Percentiles rank a stretch among this genome's conserved stretches.
These are phyloP conservation scores for Leguminivora glycinivorella DNA, from an alignment of 1,140 invertebrate genomes.

Conservation along the genomic window DNA sequence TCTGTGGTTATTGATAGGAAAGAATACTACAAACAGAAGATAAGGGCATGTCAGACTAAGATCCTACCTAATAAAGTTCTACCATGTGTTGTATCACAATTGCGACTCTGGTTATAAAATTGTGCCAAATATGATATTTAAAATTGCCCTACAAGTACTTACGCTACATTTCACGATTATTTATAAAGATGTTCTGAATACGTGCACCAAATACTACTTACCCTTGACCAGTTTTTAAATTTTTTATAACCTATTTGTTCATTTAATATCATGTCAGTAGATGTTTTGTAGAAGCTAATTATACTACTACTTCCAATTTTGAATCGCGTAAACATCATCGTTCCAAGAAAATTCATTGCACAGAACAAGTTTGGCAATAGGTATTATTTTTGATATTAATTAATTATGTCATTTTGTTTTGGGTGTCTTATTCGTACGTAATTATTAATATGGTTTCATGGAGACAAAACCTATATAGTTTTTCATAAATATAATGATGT, in stretches of 20 bases:
- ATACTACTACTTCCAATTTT: background rate
- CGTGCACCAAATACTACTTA: background rate
- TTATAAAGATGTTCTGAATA: constrained; percentile 7
- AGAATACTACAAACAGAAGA: too few relatives aligned
- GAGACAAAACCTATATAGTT: too few relatives aligned
- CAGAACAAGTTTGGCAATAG: background rate
- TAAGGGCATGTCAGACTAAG: too few relatives aligned
- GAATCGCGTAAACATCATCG: background rate
- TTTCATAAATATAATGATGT: background rate
- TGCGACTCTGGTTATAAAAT: too few relatives aligned
- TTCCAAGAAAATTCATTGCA: background rate
- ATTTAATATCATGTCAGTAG: constrained; percentile 11
- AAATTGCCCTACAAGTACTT: background rate
- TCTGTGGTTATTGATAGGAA: too few relatives aligned
- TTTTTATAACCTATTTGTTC: background rate
- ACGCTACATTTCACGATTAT: background rate
- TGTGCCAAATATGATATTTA: background rate
- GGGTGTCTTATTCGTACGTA: too few relatives aligned
- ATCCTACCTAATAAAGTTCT: too few relatives aligned
- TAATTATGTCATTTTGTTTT: background rate
- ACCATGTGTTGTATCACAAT: too few relatives aligned
- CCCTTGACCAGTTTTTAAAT: constrained; percentile 7
- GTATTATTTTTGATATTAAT: background rate
- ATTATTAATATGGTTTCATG: too few relatives aligned
- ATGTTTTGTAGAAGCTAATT: constrained; percentile 16